Percentiles rank a stretch among this genome's conserved stretches.
Conservation (phyloP, 1,140 invertebrate species). For the Lepidurus packardi region DNA sequence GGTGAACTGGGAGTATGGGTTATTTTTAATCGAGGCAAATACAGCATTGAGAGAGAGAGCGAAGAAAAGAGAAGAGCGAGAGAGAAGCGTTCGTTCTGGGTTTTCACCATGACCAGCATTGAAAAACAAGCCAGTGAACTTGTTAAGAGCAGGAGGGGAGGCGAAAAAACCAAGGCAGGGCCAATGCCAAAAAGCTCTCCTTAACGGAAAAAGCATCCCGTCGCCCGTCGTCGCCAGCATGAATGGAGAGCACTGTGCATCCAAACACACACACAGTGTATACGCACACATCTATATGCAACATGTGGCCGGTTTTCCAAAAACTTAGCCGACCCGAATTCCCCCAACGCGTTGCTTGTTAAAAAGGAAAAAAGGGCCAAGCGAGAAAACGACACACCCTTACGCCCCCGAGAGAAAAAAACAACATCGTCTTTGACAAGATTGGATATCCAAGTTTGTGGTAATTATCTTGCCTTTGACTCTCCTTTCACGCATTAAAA, state of each 20-base stretch:
- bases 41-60: not conserved
- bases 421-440: too few species aligned
- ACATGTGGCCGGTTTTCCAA: not conserved
- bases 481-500: not conserved
- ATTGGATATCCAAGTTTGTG: too few species aligned
- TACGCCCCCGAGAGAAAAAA: too few species aligned
- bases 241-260: conserved; percentile 18
- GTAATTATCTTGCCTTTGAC: not conserved
- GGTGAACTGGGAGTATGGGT: not conserved
- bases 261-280: not conserved
- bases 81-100: not conserved
- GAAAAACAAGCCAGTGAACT: not conserved
- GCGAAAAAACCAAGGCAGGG: not conserved
- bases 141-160: not conserved
- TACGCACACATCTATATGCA: not conserved
- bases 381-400: conserved; percentile 1
- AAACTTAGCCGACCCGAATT: too few species aligned
- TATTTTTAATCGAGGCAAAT: not conserved
- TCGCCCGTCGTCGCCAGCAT: conserved; percentile 2
- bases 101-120: not conserved
- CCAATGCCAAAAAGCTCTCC: not conserved
- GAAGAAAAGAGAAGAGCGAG: not conserved
- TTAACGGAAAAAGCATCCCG: conserved; percentile 4
- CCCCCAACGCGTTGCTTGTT: too few species aligned
- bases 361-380: not conserved